Base-by-base conservation (phyloP, 30 jellyfish, hydroid and myxozoan genomes). In the Clytia hemisphaerica region DNA sequence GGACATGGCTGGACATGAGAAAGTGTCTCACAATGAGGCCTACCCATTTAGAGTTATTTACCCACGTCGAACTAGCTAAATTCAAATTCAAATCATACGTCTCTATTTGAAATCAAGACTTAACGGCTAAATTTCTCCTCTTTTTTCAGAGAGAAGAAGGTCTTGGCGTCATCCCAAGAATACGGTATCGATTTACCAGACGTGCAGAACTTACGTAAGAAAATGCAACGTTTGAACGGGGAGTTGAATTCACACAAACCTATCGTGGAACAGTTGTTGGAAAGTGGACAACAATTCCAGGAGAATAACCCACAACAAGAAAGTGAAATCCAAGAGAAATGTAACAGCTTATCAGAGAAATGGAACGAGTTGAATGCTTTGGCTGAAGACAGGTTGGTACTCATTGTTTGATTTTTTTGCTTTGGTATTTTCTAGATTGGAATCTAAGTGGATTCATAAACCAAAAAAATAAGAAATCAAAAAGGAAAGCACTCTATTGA, bases 121-220 rank as follows among this genome's bases (percentile, higher is more conserved):
- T n/a, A n/a, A n/a, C n/a, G n/a, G n/a, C n/a, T n/a, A n/a, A n/a
- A n/a, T n/a, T n/a, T n/a, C n/a, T n/a, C n/a, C n/a, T n/a, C n/a
- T 48, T 48, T 26, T 68, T 34, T 1, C 33, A 85, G 95, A 37
- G 95, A 77, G 73, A 85, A 85, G 84, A 85, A 77, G 63, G 53
- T 85, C 12, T 49, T 86, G 68, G 92, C 87, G 35, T 72, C 92
- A 26, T 86, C 96, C 2, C 96, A 86, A 45, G 96, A 86, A 35
- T 86, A 78, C 47, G 96, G 96, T 31, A 79, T 71, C 28, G 96
- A 86, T 58, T 61, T 86, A 7, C 78, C 96, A 12, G 94, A 92
- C 16, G 93, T 79, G 19, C 96, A 86, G 49, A 86, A 86, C 53
- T 51, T 86, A 44, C 80, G 82, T 40, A 62, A 86, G 47, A 86